Evolutionary conservation across 2,888 invertebrate species (phyloP).

Genomic region (Ptilodon capucinus): DNA sequence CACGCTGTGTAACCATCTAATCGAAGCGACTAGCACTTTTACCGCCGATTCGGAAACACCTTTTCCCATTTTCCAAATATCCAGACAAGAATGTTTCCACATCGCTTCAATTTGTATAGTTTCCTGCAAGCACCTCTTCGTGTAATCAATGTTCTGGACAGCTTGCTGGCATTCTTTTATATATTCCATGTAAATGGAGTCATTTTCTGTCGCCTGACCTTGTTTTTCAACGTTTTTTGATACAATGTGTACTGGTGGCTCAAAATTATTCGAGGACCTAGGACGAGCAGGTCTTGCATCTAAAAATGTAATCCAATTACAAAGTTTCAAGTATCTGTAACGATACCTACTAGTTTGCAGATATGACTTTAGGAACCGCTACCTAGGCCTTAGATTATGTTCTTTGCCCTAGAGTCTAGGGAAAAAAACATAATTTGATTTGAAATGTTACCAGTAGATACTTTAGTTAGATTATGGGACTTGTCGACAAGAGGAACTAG

Average conservation of each 20-base stretch:
- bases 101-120: slow-evolving; percentile 24
- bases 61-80: slow-evolving; percentile 70
- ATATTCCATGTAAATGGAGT: slow-evolving; percentile 23
- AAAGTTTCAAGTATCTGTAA: too few relatives aligned
- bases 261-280: slow-evolving; percentile 47
- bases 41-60: slow-evolving; percentile 86
- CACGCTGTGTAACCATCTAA: slow-evolving; percentile 91
- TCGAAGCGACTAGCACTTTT: slow-evolving; percentile 88
- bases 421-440: too few relatives aligned
- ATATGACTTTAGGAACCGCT: neutral
- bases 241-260: slow-evolving; percentile 57
- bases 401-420: too few relatives aligned
- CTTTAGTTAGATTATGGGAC: too few relatives aligned
- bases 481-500: too few relatives aligned
- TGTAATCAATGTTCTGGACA: slow-evolving; percentile 31
- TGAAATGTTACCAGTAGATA: too few relatives aligned
- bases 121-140: slow-evolving; percentile 23
- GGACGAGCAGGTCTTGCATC: slow-evolving; percentile 32
- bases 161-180: slow-evolving; percentile 35
- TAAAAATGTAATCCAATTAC: too few relatives aligned
- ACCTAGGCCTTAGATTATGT: too few relatives aligned
- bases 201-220: slow-evolving; percentile 13
- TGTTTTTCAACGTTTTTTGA: slow-evolving; percentile 36
- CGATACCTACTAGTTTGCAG: neutral
- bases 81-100: slow-evolving; percentile 28